phyloP scores from a whole-genome alignment of 1,140 invertebrate genomes.

The Lysiphlebus fabarum region DNA sequence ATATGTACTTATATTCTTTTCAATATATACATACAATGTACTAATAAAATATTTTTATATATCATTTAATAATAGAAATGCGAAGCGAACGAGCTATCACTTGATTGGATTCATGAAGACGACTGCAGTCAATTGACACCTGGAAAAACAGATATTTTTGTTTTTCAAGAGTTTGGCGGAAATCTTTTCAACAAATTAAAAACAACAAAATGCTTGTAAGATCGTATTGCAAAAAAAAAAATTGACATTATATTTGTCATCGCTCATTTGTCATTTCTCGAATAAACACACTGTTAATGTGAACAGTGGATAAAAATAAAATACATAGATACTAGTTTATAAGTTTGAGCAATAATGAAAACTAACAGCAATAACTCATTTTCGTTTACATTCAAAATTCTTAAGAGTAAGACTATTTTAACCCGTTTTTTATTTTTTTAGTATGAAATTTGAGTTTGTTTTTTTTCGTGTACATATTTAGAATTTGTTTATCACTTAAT shows the following conservation, averaged over 20 bases:
- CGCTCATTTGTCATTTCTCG: neutral
- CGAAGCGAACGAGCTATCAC: slow-evolving; percentile 50
- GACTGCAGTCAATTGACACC: slow-evolving; percentile 54
- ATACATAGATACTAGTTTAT: neutral
- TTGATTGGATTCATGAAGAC: slow-evolving; percentile 55
- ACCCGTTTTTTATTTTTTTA: too few species aligned
- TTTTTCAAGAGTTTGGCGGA: slow-evolving; percentile 72
- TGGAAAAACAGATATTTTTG: slow-evolving; percentile 70
- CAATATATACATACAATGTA: too few species aligned
- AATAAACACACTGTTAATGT: neutral
- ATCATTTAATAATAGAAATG: slow-evolving; percentile 51
- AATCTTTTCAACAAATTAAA: slow-evolving; percentile 64
- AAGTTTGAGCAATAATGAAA: neutral
- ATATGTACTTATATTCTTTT: too few species aligned
- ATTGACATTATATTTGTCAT: neutral
- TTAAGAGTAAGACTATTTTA: too few species aligned
- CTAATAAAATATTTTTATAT: slow-evolving; percentile 6
- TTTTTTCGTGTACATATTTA: too few species aligned
- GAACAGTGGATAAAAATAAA: neutral
- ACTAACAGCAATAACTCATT: neutral
- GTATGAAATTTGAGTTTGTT: too few species aligned
- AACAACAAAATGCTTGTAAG: slow-evolving; percentile 66
- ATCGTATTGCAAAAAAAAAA: slow-evolving; percentile 26
- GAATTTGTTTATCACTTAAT: too few species aligned
- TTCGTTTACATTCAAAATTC: neutral